A percentile compares a stretch with the other conserved stretches of the same genome.
Evolutionary conservation across 2,888 invertebrate species (phyloP).

Genomic region (Pollenia labialis): DNA sequence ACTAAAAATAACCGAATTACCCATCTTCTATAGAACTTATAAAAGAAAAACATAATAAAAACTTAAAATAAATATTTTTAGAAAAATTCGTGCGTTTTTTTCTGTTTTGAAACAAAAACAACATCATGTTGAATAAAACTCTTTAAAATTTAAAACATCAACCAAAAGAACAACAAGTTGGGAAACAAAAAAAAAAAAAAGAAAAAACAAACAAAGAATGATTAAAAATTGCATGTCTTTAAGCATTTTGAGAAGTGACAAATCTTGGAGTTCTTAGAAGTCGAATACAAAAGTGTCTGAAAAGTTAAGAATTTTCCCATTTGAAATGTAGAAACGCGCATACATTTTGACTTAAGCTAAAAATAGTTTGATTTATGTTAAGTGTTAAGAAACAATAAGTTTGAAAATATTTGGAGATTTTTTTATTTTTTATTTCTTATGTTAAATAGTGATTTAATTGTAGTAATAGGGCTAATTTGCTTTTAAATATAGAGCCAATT

Average conservation of each 20-base stretch:
- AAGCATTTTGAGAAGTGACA: slow-evolving; percentile 30
- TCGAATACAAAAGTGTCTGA: background rate
- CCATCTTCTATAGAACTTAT: slow-evolving; percentile 25
- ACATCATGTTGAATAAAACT: slow-evolving; percentile 11
- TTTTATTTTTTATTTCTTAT: background rate
- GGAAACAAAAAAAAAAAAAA: background rate
- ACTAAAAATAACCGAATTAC: slow-evolving; percentile 62
- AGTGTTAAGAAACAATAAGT: background rate
- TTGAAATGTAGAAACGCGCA: background rate
- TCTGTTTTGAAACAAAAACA: background rate
- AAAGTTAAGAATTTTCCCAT: background rate
- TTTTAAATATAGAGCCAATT: background rate
- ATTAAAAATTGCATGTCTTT: slow-evolving; percentile 38
- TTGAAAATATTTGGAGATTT: slow-evolving; percentile 17
- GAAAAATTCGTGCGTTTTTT: slow-evolving; percentile 36
- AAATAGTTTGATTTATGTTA: slow-evolving; percentile 30
- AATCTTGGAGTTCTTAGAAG: slow-evolving; percentile 16
- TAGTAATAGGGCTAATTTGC: background rate
- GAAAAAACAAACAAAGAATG: background rate
- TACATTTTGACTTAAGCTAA: background rate
- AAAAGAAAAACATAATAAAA: slow-evolving; percentile 39
- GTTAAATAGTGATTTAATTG: background rate
- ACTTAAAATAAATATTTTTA: slow-evolving; percentile 44
- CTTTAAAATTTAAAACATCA: slow-evolving; percentile 6
- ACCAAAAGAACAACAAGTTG: slow-evolving; percentile 13